A percentile compares a stretch with the other conserved stretches of the same genome.
Conservation (phyloP, 2,113 vertebrate genomes). For the Coracopsis vasa region DNA sequence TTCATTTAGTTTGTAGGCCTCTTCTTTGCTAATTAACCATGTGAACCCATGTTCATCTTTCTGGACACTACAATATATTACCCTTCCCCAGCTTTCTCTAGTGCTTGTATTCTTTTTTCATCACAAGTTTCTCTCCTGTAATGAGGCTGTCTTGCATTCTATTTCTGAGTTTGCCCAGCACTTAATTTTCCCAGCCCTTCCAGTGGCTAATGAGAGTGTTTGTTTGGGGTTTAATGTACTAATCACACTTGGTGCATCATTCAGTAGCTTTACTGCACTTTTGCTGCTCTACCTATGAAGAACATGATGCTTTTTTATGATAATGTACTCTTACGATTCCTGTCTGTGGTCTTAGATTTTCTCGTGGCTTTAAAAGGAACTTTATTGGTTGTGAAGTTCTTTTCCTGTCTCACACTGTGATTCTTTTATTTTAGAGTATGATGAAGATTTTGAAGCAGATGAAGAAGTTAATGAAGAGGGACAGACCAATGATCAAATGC, state of each 20-base stretch:
- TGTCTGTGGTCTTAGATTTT: neutral
- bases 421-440: slow-evolving; percentile 80
- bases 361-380: slow-evolving; percentile 10
- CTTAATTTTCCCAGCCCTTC: neutral
- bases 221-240: neutral
- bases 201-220: neutral
- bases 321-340: neutral
- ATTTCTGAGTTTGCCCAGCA: neutral
- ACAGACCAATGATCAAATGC: slow-evolving; percentile 49
- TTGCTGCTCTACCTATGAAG: neutral
- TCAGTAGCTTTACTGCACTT: neutral
- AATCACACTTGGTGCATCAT: neutral
- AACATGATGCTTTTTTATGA: neutral
- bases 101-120: neutral
- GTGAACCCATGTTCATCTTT: neutral
- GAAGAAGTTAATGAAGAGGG: slow-evolving; percentile 70
- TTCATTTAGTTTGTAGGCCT: neutral
- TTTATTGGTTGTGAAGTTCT: neutral
- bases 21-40: neutral
- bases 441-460: slow-evolving; percentile 92
- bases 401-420: slow-evolving; percentile 25
- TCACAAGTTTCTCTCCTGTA: neutral
- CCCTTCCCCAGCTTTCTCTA: neutral
- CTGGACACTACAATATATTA: neutral
- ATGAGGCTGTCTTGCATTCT: neutral